phyloP scores from a whole-genome alignment of 2,888 invertebrate species.

The Lasioglossum zephyrum region DNA sequence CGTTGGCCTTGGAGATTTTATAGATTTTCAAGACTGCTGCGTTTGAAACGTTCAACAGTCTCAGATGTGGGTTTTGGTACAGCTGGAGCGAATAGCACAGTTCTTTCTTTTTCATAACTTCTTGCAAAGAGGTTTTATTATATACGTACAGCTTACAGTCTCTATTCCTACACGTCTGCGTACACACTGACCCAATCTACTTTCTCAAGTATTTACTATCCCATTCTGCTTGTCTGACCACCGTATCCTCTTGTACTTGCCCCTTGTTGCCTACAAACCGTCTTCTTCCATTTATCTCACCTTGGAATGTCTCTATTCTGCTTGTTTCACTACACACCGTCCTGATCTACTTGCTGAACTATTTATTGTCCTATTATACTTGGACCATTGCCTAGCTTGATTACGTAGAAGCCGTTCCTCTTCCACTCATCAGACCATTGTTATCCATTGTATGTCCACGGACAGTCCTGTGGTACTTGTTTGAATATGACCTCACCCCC shows the following conservation, averaged over 20 bases:
- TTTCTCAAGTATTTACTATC: neutral
- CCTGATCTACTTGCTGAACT: neutral
- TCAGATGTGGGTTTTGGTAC: neutral
- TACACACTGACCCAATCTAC: neutral
- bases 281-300: neutral
- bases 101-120: too few species aligned
- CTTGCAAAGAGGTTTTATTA: neutral
- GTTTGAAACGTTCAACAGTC: neutral
- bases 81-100: neutral
- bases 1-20: neutral
- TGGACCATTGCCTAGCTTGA: neutral
- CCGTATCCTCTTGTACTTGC: neutral
- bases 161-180: neutral
- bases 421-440: neutral
- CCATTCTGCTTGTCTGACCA: neutral
- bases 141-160: neutral
- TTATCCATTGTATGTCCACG: neutral
- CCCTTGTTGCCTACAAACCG: neutral
- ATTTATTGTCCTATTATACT: slow-evolving; percentile 1
- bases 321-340: neutral
- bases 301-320: neutral
- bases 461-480: neutral
- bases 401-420: neutral
- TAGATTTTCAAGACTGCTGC: neutral
- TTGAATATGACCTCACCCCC: neutral